Evolutionary conservation across 2,113 vertebrate genomes (phyloP).

Genomic region (Egretta garzetta): DNA sequence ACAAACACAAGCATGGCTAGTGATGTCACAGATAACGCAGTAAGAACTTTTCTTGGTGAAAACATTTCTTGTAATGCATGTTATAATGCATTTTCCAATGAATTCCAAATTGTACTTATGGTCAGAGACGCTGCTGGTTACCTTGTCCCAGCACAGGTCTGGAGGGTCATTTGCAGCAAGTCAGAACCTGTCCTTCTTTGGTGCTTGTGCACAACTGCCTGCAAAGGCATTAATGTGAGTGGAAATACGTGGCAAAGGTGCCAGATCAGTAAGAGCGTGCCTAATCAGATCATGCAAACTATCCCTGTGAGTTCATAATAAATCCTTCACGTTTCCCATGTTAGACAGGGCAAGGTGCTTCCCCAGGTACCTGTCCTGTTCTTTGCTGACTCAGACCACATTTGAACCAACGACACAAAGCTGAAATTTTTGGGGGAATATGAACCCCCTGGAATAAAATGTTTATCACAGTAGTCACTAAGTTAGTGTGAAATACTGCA

Average conservation of each 20-base stretch:
- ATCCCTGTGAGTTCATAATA: not conserved
- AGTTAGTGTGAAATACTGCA: not conserved
- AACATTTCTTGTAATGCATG: not conserved
- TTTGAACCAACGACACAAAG: not conserved
- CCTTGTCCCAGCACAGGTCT: not conserved
- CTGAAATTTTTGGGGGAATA: not conserved
- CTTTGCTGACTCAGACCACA: not conserved
- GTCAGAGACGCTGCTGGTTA: not conserved
- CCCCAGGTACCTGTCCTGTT: rapidly evolving
- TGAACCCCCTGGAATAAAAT: not conserved
- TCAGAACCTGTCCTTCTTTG: not conserved
- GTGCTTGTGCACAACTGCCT: not conserved
- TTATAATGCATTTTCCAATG: not conserved
- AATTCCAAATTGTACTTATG: not conserved
- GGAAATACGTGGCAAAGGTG: not conserved
- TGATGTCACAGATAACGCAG: not conserved
- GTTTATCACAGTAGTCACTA: not conserved
- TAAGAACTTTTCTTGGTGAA: not conserved
- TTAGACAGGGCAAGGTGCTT: not conserved
- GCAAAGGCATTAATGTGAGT: not conserved
- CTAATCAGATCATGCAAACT: not conserved
- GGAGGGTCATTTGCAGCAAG: not conserved
- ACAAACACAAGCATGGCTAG: not conserved
- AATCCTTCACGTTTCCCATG: not conserved
- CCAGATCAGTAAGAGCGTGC: not conserved